Base-by-base conservation (phyloP, 2,797 vertebrate genomes). In the Tragelaphus oryx region DNA sequence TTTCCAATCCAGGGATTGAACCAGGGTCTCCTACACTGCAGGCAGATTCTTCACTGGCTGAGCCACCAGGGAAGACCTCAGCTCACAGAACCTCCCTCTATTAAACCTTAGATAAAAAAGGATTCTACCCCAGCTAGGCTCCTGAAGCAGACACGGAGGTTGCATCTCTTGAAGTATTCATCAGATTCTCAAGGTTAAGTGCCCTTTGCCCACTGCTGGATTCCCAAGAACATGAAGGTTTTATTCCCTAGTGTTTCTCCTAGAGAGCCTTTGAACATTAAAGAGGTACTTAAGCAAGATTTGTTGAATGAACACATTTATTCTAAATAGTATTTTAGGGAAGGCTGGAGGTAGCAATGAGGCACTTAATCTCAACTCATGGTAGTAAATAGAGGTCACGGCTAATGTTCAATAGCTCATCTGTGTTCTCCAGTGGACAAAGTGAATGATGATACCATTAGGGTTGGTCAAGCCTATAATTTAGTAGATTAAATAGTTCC, bases 281-380 rank as follows among this genome's bases (percentile, higher is more conserved):
- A 68, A 37, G 44, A 92, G 14, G 57, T 22, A 54, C 82, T 91
- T 91, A 85, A 76, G 57, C 57, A 82, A 84, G 89, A 71, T 95
- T 89, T 91, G 92, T 91, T 71, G 91, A 78, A 82, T 54, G 78
- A 74, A 59, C 18, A 30, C 13, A 44, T 91, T 96, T 87, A 92
- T 82, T 90, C 78, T 62, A 74, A 82, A 90, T n/a, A 20, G 52
- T 50, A 55, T 95, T 95, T 78, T 78, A 82, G 74, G 83, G 65
- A 65, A 94, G 65, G 88, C 81, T 89, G 84, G 12, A 41, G 57
- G 26, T 78, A 71, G 91, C 86, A 60, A 82, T 92, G 60, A 93
- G 44, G 71, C 71, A 55, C 83, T 80, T 96, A 18, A 65, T 68
- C 78, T 87, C 91, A 68, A 68, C 44, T 37, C 26, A 1, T 1